Conservation (phyloP, 2,797 vertebrate species). For the Squalus acanthias region DNA sequence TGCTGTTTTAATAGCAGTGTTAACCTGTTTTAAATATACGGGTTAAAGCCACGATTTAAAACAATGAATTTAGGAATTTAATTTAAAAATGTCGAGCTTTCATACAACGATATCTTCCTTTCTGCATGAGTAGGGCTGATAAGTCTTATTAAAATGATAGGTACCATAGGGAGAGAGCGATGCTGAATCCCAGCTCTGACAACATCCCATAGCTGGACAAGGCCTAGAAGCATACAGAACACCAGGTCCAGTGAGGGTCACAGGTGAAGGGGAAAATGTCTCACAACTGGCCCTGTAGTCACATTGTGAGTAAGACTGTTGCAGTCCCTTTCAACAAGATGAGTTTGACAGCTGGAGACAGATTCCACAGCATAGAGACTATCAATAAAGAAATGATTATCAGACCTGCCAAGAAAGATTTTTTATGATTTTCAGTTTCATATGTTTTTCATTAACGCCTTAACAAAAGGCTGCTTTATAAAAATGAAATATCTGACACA, state of each 20-base stretch:
- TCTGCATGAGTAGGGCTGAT: neutral
- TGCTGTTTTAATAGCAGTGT: neutral
- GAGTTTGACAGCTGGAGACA: neutral
- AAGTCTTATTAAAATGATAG: neutral
- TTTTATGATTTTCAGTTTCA: neutral
- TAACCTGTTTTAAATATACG: neutral
- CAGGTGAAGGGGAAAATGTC: neutral
- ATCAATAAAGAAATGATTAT: constrained; percentile 14
- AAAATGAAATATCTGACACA: constrained; percentile 18
- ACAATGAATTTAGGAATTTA: neutral
- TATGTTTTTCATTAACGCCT: neutral
- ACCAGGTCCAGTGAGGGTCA: neutral
- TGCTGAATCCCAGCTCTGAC: neutral
- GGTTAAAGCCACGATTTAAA: neutral
- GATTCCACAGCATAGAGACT: neutral
- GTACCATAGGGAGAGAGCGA: neutral
- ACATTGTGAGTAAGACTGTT: neutral
- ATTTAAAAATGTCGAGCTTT: neutral
- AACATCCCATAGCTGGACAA: neutral
- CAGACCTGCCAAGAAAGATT: neutral
- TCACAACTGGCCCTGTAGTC: neutral
- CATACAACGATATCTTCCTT: neutral
- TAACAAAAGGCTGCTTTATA: neutral
- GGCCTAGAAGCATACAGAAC: neutral
- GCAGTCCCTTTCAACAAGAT: neutral